Conservation (phyloP, 2,113 vertebrate genomes). For the Malurus melanocephalus region DNA sequence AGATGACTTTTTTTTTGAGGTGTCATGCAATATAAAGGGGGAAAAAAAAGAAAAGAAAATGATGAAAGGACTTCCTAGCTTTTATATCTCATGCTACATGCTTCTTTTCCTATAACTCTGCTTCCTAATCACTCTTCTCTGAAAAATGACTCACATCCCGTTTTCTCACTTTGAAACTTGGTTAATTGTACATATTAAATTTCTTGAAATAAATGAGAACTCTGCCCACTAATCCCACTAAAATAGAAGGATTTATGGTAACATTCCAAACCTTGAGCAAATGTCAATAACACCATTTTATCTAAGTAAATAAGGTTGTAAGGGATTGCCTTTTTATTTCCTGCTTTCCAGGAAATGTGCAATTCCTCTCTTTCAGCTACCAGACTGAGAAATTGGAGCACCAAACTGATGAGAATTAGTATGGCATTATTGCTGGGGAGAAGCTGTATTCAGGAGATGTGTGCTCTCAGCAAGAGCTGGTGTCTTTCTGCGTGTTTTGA, state of each 20-base stretch:
- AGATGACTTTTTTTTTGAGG: not conserved
- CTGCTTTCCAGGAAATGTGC: not conserved
- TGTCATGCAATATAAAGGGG: not conserved
- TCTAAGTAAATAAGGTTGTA: not conserved
- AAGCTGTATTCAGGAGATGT: not conserved
- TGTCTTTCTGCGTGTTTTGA: not conserved
- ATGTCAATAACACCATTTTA: not conserved
- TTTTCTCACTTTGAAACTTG: constrained; percentile 2
- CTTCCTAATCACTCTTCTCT: not conserved
- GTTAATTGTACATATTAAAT: not conserved
- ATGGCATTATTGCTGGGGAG: not conserved
- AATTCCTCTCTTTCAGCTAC: not conserved
- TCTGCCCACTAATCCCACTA: not conserved
- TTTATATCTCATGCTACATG: not conserved
- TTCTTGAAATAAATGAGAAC: not conserved
- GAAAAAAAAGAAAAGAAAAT: not conserved
- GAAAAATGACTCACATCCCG: not conserved
- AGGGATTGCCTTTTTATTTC: not conserved
- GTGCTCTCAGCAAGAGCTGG: not conserved
- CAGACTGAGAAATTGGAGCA: rapidly evolving
- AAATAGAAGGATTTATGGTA: not conserved
- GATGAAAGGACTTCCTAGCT: not conserved
- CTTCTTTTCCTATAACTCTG: not conserved
- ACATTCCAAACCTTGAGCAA: not conserved
- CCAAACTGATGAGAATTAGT: not conserved